Conservation (phyloP, 2,888 invertebrate species). For the Ophonus ardosiacus region DNA sequence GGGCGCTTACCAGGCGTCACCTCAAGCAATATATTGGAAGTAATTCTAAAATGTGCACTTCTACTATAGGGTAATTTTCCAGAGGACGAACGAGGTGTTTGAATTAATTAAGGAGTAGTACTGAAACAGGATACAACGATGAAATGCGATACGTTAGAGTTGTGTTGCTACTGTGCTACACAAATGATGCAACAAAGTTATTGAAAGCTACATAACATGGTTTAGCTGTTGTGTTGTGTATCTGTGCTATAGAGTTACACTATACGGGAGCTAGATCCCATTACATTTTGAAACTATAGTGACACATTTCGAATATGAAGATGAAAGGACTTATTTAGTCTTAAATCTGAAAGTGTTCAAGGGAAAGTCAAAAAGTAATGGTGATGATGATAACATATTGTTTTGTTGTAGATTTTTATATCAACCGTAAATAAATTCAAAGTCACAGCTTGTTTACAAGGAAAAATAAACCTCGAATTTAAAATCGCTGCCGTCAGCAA, state of each 20-base stretch:
- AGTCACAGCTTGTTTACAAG: slow-evolving; percentile 16
- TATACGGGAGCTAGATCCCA: slow-evolving; percentile 4
- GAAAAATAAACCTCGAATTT: slow-evolving; percentile 33
- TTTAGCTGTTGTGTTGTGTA: slow-evolving; percentile 17
- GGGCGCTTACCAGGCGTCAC: too few species aligned
- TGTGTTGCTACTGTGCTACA: slow-evolving; percentile 35
- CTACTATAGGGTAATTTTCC: slow-evolving; percentile 3
- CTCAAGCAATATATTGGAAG: neutral
- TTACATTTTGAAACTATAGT: slow-evolving; percentile 4
- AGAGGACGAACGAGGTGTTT: slow-evolving; percentile 24
- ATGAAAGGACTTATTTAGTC: too few species aligned
- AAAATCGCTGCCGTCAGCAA: slow-evolving; percentile 30
- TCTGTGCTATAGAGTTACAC: slow-evolving; percentile 23
- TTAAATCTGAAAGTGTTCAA: neutral
- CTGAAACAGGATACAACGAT: slow-evolving; percentile 23
- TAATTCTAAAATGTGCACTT: neutral
- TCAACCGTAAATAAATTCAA: neutral
- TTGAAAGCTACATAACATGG: slow-evolving; percentile 36
- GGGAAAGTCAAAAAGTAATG: neutral
- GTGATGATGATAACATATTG: neutral
- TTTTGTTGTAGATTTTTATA: neutral
- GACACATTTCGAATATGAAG: neutral
- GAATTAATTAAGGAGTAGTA: slow-evolving; percentile 33
- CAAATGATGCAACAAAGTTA: slow-evolving; percentile 44
- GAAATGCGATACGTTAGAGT: slow-evolving; percentile 16